These are phyloP conservation scores for Hirtodrosophila alboralis DNA, from an alignment of 2,888 invertebrate species.

Conservation along the genomic window DNA sequence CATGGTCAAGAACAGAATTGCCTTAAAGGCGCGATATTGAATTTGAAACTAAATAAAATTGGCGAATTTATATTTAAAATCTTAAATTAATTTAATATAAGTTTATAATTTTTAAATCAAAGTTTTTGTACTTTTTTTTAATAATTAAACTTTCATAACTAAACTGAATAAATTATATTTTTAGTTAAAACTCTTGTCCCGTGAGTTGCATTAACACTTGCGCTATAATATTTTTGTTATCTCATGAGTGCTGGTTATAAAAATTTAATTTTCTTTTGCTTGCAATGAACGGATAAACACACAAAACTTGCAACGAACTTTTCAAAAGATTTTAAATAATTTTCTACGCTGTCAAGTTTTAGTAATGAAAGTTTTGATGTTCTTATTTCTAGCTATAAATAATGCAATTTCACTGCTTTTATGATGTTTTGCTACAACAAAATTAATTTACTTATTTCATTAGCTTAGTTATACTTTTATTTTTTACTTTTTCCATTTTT, in stretches of 20 bases:
- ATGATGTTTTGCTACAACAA: neutral
- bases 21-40: no score
- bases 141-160: no score
- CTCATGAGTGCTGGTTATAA: neutral
- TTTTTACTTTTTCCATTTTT: no score
- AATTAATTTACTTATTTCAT: neutral
- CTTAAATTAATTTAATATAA: no score
- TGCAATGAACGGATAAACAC: no score
- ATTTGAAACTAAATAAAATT: no score
- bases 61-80: no score
- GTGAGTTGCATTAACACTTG: neutral
- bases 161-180: no score
- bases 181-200: neutral
- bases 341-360: neutral
- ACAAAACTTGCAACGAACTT: constrained; percentile 16
- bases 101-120: no score
- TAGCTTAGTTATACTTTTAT: neutral
- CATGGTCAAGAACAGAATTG: no score
- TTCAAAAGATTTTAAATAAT: constrained; percentile 1
- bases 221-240: neutral
- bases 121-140: no score
- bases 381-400: neutral
- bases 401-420: neutral
- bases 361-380: neutral
- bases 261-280: constrained; percentile 1